phyloP scores from a whole-genome alignment of 1,140 invertebrate genomes.

The Melitaea cinxia region DNA sequence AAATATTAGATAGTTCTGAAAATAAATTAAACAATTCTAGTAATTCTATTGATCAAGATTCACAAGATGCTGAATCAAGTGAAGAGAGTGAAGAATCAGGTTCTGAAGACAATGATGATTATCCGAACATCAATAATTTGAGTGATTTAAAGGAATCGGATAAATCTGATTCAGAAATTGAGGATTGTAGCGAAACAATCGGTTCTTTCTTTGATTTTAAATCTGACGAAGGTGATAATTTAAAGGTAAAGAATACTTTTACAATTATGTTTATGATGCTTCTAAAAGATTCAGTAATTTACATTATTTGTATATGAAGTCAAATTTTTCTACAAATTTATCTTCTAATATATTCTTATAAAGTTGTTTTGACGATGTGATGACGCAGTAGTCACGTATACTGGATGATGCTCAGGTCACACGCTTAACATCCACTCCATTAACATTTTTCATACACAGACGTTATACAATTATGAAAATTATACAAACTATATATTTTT shows the following conservation, averaged over 20 bases:
- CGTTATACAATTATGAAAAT: no score
- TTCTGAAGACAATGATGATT: slow-evolving; percentile 69
- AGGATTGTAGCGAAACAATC: slow-evolving; percentile 45
- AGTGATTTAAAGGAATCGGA: slow-evolving; percentile 52
- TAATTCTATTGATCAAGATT: slow-evolving; percentile 16
- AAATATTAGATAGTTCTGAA: not conserved
- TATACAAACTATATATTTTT: no score
- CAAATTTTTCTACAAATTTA: no score
- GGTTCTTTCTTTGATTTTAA: slow-evolving; percentile 57
- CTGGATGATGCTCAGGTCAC: no score
- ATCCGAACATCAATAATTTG: slow-evolving; percentile 40
- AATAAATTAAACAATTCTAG: not conserved
- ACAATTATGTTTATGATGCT: no score
- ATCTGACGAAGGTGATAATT: slow-evolving; percentile 56
- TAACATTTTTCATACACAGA: no score
- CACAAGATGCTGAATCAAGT: slow-evolving; percentile 39
- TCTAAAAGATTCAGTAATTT: no score
- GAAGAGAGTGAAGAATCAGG: slow-evolving; percentile 20
- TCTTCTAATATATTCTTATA: no score
- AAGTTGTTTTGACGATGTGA: no score
- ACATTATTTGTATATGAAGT: no score
- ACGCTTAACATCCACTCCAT: no score
- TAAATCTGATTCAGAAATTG: slow-evolving; percentile 47
- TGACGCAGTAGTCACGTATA: no score
- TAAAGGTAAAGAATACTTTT: slow-evolving; percentile 47